Percentiles rank a stretch among this genome's conserved stretches.
Evolutionary conservation across 2,888 invertebrate genomes (phyloP).

Genomic region (Drosophila rellima): DNA sequence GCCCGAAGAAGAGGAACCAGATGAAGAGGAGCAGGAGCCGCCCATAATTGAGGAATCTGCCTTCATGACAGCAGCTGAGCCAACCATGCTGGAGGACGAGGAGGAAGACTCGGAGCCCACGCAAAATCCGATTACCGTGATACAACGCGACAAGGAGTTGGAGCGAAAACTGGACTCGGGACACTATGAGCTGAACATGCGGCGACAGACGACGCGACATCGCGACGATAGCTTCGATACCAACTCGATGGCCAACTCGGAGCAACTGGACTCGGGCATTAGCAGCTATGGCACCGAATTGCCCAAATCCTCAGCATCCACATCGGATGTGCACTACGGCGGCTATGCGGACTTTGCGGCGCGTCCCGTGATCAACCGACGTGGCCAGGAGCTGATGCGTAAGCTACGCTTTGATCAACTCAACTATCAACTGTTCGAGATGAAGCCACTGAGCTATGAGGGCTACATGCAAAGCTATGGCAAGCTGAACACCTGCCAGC

Average conservation of each 20-base stretch:
- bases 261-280: constrained; percentile 85
- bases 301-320: constrained; percentile 25
- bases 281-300: constrained; percentile 73
- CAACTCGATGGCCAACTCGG: constrained; percentile 75
- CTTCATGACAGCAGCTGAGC: neutral
- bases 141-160: constrained; percentile 85
- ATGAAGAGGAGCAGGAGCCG: neutral
- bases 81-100: constrained; percentile 22
- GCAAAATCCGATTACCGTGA: constrained; percentile 83
- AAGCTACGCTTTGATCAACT: constrained; percentile 90
- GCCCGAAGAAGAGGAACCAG: constrained; percentile 28
- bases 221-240: constrained; percentile 82
- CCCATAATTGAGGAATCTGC: constrained; percentile 1
- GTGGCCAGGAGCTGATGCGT: constrained; percentile 88
- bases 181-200: constrained; percentile 86
- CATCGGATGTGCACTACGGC: constrained; percentile 68
- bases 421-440: constrained; percentile 89
- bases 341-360: constrained; percentile 75
- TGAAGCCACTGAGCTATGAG: constrained; percentile 90
- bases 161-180: constrained; percentile 88
- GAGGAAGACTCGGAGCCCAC: constrained; percentile 82
- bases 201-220: constrained; percentile 52
- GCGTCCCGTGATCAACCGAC: constrained; percentile 81
- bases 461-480: constrained; percentile 91
- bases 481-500: constrained; percentile 89